Evolutionary conservation across 2,888 invertebrate species (phyloP), one percentile per base, ranked within the genome.

Genomic region (Terebella lapidaria): DNA sequence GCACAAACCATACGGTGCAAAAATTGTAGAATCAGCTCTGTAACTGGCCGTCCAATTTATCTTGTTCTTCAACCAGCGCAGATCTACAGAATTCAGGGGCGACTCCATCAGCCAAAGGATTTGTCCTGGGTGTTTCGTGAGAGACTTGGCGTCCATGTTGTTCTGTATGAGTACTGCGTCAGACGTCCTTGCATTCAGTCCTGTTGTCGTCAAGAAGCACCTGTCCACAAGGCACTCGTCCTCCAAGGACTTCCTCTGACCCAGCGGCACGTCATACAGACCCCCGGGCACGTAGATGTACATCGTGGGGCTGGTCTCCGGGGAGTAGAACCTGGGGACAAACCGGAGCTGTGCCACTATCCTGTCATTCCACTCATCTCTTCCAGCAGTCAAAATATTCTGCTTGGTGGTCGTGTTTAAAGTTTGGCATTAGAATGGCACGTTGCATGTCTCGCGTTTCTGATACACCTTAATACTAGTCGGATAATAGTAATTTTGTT

Each of bases 31-130:
- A 79, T 96, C 95, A 60, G 88, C 87, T 63, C 96, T 85, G 79
- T 96, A 97, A 0, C 95, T 96, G 0, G 95, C 92, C 5, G 96
- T 96, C 94, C 95, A 95, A 84, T 97, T 97, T 81, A 96, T 56
- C 47, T 52, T 29, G 42, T 55, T 49, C 25, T 58, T 30, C 18
- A 55, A 27, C n/a, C n/a, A 0, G n/a, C n/a, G 25, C 53, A 54
- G 54, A 22, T 47, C 55, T 25, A 27, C 91, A 18, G 95, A 94
- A 81, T 96, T 94, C 81, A 93, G 91, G 1, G 96, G 96, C 79
- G 94, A 95, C 80, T 97, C 96, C 67, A 96, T 83, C 81, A 93
- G 89, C 82, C 94, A 96, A 64, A 95, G 84, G 78, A 94, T 90
- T 46, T 67, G 67, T 10, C 57, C 59, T 1, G 54, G 24, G 10